Conservation (phyloP, 2,113 vertebrate species). For the Gopherus flavomarginatus region DNA sequence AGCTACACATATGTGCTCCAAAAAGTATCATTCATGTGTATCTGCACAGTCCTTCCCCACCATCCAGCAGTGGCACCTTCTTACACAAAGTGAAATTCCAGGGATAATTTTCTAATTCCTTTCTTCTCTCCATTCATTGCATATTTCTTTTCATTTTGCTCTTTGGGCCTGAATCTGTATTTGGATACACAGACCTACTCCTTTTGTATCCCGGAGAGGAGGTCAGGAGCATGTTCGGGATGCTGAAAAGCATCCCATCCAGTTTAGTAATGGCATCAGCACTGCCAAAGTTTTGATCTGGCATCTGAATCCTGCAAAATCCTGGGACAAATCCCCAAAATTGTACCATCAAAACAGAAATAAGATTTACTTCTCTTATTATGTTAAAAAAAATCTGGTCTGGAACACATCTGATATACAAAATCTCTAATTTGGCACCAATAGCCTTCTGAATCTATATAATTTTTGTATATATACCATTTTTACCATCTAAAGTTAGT, state of each 20-base stretch:
- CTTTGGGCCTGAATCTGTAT: slow-evolving; percentile 9
- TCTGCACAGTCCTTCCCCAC: background rate
- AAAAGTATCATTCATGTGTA: background rate
- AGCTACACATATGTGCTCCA: background rate
- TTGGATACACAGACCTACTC: background rate
- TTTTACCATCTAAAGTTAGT: slow-evolving; percentile 11
- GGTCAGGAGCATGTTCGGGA: slow-evolving; percentile 18
- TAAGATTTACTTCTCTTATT: background rate
- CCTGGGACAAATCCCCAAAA: background rate
- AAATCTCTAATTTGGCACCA: slow-evolving; percentile 2
- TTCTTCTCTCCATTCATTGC: background rate
- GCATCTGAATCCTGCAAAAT: background rate
- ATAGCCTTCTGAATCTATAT: slow-evolving; percentile 19
- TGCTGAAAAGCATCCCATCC: slow-evolving; percentile 21
- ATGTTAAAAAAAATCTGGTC: background rate
- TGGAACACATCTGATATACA: background rate
- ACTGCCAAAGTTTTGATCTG: background rate
- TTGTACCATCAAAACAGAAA: background rate
- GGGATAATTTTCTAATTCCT: background rate
- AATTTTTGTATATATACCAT: slow-evolving; percentile 13
- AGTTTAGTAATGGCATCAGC: background rate
- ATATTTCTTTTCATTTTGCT: background rate
- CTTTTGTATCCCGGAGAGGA: slow-evolving; percentile 15
- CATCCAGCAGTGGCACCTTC: background rate
- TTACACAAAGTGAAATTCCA: background rate